A percentile compares a stretch with the other conserved stretches of the same genome.
Evolutionary conservation across 2,113 vertebrate genomes (phyloP).

Genomic region (Manacus vitellinus): DNA sequence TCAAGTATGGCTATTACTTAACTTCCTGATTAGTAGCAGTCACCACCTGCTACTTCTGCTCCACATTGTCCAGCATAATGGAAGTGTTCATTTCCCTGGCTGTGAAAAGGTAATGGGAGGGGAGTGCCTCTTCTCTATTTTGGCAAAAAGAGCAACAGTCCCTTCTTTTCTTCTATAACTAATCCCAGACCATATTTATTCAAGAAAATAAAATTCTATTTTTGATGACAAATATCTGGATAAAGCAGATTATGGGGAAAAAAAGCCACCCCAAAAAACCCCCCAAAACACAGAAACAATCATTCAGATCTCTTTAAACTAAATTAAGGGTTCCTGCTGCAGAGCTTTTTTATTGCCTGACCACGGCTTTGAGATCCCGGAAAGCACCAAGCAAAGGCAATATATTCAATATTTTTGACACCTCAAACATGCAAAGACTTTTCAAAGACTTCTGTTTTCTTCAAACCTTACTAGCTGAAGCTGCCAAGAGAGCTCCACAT

Average conservation of each 20-base stretch:
- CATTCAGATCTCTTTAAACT: neutral
- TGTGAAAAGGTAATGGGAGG: conserved; percentile 47
- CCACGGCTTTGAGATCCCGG: neutral
- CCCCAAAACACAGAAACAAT: neutral
- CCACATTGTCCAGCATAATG: conserved; percentile 50
- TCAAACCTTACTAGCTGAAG: neutral
- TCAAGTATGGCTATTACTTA: conserved; percentile 41
- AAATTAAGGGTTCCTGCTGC: neutral
- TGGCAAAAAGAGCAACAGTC: conserved; percentile 46
- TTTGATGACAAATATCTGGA: neutral
- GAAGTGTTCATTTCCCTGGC: conserved; percentile 24
- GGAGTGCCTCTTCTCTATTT: neutral
- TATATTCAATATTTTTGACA: conserved; percentile 19
- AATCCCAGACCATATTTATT: conserved; percentile 1
- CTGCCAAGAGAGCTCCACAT: conserved; percentile 12
- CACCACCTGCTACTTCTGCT: conserved; percentile 58
- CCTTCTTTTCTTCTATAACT: neutral
- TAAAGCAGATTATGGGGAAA: neutral
- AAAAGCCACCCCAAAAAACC: neutral
- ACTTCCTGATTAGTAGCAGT: conserved; percentile 48
- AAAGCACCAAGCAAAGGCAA: neutral
- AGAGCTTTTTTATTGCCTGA: neutral
- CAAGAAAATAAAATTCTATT: conserved; percentile 21
- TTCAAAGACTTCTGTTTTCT: neutral
- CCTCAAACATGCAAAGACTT: neutral